Evolutionary conservation across 2,113 vertebrate genomes (phyloP).

Genomic region (Pyrgilauda ruficollis): DNA sequence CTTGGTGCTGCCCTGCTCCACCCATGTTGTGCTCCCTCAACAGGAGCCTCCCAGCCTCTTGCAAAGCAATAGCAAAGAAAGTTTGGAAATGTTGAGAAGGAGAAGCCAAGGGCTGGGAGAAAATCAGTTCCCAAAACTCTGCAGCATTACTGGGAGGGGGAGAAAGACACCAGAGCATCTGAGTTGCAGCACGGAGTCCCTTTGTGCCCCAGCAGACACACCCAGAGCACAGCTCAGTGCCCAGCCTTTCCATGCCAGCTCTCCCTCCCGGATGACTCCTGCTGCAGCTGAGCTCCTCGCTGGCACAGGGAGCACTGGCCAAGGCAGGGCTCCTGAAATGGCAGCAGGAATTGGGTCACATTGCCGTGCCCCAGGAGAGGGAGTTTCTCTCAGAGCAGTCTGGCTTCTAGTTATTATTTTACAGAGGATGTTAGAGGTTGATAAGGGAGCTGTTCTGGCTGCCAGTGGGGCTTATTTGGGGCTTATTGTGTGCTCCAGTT

Average conservation of each 20-base stretch:
- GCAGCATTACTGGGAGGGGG: rapidly evolving
- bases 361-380: conserved; percentile 51
- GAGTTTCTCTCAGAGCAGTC: conserved; percentile 51
- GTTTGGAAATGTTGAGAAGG: background rate
- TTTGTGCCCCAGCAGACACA: background rate
- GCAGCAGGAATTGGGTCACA: conserved; percentile 57
- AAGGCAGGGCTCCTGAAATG: conserved; percentile 12
- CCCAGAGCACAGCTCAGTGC: rapidly evolving
- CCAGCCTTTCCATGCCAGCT: background rate
- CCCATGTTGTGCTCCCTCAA: background rate
- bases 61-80: background rate
- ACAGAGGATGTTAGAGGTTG: conserved; percentile 70
- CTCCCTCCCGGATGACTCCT: background rate
- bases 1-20: background rate
- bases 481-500: conserved; percentile 65
- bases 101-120: background rate
- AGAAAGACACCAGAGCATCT: background rate
- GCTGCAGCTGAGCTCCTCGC: background rate
- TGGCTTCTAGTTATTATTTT: conserved; percentile 70
- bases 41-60: background rate
- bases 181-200: rapidly evolving
- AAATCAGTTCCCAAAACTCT: background rate
- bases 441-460: conserved; percentile 71
- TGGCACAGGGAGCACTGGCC: background rate
- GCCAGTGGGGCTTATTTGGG: conserved; percentile 71